Percentiles rank a stretch among this genome's conserved stretches.
Evolutionary conservation across 2,797 vertebrate species (phyloP).

Genomic region (Galagoides demidoff): DNA sequence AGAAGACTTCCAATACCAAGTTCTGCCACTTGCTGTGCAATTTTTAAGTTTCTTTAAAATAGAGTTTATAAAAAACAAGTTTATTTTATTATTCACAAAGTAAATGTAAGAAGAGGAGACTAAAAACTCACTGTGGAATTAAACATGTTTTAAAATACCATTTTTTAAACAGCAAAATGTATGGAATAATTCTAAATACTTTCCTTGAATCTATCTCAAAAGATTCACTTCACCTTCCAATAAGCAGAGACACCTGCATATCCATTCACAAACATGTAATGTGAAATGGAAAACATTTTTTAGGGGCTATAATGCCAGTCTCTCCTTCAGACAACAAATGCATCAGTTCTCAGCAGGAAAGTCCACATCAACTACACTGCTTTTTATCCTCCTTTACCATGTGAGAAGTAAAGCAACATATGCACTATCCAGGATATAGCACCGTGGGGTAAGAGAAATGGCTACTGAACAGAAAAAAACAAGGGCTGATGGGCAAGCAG

Average conservation of each 20-base stretch:
- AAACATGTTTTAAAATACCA: neutral
- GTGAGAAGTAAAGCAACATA: neutral
- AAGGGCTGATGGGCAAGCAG: neutral
- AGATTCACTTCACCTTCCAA: neutral
- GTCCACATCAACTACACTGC: neutral
- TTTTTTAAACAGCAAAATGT: constrained; percentile 28
- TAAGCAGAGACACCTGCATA: neutral
- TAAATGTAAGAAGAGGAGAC: constrained; percentile 9
- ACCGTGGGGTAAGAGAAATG: neutral
- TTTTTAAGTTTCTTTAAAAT: neutral
- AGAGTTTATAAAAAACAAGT: constrained; percentile 26
- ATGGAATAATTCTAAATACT: constrained; percentile 34
- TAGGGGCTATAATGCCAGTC: neutral
- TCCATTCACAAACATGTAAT: neutral
- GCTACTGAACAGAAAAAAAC: neutral
- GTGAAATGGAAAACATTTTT: neutral
- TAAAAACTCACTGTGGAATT: constrained; percentile 18
- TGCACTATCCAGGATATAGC: neutral
- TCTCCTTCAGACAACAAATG: neutral
- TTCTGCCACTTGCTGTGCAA: neutral
- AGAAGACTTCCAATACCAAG: neutral
- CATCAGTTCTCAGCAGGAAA: constrained; percentile 63
- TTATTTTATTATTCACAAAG: neutral
- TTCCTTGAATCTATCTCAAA: constrained; percentile 21
- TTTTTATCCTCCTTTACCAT: constrained; percentile 54